Evolutionary conservation across 2,113 vertebrate genomes (phyloP).

Genomic region (Aptenodytes forsteri): DNA sequence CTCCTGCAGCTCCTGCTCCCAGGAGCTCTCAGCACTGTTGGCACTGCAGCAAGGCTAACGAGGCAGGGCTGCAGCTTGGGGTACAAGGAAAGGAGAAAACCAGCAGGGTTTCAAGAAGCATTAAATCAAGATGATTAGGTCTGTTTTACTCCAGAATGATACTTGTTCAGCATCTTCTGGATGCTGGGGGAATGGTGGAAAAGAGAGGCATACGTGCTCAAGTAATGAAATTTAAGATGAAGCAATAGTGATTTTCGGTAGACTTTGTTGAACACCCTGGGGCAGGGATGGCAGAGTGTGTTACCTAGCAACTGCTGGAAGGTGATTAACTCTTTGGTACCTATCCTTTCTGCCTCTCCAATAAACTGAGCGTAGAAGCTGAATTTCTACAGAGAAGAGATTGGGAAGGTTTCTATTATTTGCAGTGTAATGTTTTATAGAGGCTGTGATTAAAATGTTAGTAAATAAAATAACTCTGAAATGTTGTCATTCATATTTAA

Average conservation of each 20-base stretch:
- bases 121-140: too few relatives aligned
- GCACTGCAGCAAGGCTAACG: too few relatives aligned
- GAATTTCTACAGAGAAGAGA: background rate
- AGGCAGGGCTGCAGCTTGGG: too few relatives aligned
- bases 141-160: too few relatives aligned
- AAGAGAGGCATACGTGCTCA: background rate
- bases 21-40: too few relatives aligned
- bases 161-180: too few relatives aligned
- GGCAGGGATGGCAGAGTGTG: background rate
- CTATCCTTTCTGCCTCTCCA: background rate
- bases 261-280: background rate
- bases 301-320: constrained; percentile 48
- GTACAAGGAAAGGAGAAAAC: too few relatives aligned
- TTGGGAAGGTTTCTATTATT: background rate
- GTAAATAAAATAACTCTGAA: background rate
- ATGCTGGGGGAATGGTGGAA: too few relatives aligned
- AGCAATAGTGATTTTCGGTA: background rate
- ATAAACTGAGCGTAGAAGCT: background rate
- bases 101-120: too few relatives aligned
- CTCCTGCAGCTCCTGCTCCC: too few relatives aligned
- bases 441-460: background rate
- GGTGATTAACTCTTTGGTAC: background rate
- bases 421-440: background rate
- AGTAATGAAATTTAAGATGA: background rate
- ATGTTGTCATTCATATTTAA: background rate